Conservation (phyloP, 2,797 vertebrate species). For the Pseudomugil gertrudae region DNA sequence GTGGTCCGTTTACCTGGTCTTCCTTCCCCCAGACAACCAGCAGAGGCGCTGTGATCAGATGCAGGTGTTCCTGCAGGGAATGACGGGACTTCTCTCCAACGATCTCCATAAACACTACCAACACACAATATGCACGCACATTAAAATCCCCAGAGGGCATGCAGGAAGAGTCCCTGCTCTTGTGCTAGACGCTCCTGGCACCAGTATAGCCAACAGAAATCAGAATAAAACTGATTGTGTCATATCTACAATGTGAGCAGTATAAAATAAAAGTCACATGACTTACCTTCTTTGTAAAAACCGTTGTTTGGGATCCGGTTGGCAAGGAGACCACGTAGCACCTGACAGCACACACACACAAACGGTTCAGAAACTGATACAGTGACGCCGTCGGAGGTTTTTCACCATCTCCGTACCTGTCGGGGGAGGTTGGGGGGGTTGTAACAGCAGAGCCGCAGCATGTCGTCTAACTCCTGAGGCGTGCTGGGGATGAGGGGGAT, state of each 20-base stretch:
- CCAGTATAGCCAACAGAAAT: no score
- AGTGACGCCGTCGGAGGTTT: neutral
- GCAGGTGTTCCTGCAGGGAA: slow-evolving; percentile 87
- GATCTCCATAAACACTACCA: slow-evolving; percentile 89
- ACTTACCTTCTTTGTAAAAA: slow-evolving; percentile 73
- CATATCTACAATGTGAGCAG: no score
- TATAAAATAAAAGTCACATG: no score
- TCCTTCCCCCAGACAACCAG: slow-evolving; percentile 97
- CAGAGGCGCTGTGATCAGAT: slow-evolving; percentile 86
- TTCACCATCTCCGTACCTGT: slow-evolving; percentile 47
- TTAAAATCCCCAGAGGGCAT: neutral
- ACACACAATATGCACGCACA: neutral
- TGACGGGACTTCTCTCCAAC: slow-evolving; percentile 85
- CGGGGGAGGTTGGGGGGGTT: slow-evolving; percentile 32
- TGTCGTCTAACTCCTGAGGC: slow-evolving; percentile 46
- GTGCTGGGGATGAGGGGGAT: slow-evolving; percentile 68
- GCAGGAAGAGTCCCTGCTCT: neutral
- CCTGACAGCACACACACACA: slow-evolving; percentile 42
- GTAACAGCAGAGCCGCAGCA: slow-evolving; percentile 65
- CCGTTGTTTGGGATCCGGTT: slow-evolving; percentile 67
- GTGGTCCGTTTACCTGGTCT: slow-evolving; percentile 85
- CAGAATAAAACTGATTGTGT: no score
- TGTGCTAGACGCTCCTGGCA: no score
- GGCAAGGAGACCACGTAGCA: slow-evolving; percentile 61
- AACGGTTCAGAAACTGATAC: neutral